Evolutionary conservation across 1,140 invertebrate genomes (phyloP), one percentile per base, ranked within the genome.

Genomic region (Stegodyphus mimosarum): DNA sequence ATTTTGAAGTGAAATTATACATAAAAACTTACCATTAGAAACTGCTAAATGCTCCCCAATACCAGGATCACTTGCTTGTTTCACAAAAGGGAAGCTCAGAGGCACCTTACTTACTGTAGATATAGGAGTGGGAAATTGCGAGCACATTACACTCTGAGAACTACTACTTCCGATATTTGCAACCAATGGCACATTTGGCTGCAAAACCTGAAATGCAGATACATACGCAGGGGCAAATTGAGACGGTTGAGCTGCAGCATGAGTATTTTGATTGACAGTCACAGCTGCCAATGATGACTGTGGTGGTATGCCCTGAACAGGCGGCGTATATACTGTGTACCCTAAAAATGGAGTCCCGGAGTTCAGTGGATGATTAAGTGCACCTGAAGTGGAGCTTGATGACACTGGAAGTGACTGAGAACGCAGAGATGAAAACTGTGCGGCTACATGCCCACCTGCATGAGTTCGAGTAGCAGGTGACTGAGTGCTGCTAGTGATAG

Each of bases 41-140:
- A 86, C 15, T 15, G 74, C 66, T n/a, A 76, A 55, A 78, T 72
- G 75, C 7, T 86, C 81, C 17, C 71, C 83, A 78, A 86, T 55
- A 51, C 83, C 83, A 52, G 83, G 83, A 72, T 86, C 83, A 78
- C 83, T 86, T 63, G 83, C 63, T 48, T 86, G 83, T 52, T 86
- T 86, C 48, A 86, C 83, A 48, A 86, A 18, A 72, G 83, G 83
- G 33, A 86, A 86, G 66, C 83, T 86, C 5, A 86, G 51, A 64
- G 83, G 83, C 74, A 78, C 52, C 64, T 77, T 86, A 48, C 69
- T 86, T 49, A 77, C 55, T 33, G 85, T 55, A 70, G 69, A 80
- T 17, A 77, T 67, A 53, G 85, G 64, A 73, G 84, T 55, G 64
- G 76, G 55, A 76, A 72, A 86, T 51, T 86, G 76, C 48, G 85